Percentiles rank a stretch among this genome's conserved stretches.
Conservation (phyloP, 2,797 vertebrate genomes). For the Pampus argenteus region DNA sequence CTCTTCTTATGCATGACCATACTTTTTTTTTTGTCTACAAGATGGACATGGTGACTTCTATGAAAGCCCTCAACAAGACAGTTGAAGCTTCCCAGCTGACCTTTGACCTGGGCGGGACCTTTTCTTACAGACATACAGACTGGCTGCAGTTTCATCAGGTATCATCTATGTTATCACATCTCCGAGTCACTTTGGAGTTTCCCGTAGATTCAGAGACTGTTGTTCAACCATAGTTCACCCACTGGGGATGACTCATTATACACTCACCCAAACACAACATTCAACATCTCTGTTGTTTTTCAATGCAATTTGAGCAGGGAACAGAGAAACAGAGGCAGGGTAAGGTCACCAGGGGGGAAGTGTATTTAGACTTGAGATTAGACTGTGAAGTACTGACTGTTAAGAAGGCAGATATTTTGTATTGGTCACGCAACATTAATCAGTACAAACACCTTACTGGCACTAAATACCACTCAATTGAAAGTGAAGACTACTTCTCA, state of each 20-base stretch:
- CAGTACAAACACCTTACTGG: background rate
- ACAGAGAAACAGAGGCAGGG: too few species aligned
- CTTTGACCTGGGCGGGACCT: slow-evolving; percentile 87
- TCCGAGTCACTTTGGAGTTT: slow-evolving; percentile 19
- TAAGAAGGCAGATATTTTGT: background rate
- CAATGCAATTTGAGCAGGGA: too few species aligned
- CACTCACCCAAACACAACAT: slow-evolving; percentile 15
- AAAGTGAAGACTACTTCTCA: too few species aligned
- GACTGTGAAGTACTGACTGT: background rate
- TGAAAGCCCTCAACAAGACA: slow-evolving; percentile 89
- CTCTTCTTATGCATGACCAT: background rate
- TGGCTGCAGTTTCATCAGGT: slow-evolving; percentile 97
- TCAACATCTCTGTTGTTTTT: slow-evolving; percentile 15
- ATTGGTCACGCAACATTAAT: background rate
- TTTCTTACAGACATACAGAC: slow-evolving; percentile 90
- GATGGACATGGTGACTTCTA: slow-evolving; percentile 91
- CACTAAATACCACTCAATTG: too few species aligned
- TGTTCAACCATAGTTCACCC: background rate
- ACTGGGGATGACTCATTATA: background rate
- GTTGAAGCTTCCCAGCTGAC: slow-evolving; percentile 91
- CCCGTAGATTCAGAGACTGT: background rate
- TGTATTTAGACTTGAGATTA: background rate
- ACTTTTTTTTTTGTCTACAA: slow-evolving; percentile 55
- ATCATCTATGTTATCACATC: slow-evolving; percentile 26
- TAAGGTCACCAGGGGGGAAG: background rate